Base-by-base conservation (phyloP, 2,888 invertebrate genomes). In the Cantharis rufa region DNA sequence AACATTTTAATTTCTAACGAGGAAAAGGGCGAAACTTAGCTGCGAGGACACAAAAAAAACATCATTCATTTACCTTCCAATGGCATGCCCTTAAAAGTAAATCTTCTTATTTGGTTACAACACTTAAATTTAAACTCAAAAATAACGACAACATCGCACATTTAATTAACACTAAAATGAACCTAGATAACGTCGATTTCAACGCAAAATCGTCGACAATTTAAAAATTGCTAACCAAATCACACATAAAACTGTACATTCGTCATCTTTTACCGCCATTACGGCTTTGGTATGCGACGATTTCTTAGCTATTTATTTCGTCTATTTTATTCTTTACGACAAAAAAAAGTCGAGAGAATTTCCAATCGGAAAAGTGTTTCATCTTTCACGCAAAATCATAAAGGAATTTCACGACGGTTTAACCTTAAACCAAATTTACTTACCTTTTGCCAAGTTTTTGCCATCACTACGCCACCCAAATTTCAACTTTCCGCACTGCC, bases 381-480 rank as follows among this genome's bases (percentile, higher is more conserved):
- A 61, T 72, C 64, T 64, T 69, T 61, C 63, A 70, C 62, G n/a
- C 15, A 24, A 68, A 68, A 68, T 27, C 27, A 68, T 48, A 48
- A 48, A 48, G 48, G 48, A 48, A 48, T 48, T 48, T 7, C 5
- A n/a, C 48, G 48, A 48, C 9, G 48, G 48, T 48, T 48, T 48
- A 48, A 48, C 48, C 48, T 48, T 48, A 48, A 48, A 48, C 48
- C 48, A 48, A 48, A 48, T n/a, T 21, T n/a, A 92, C 93, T 93
- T 91, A 93, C 93, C 93, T 92, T 92, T 92, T 91, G 92, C 91
- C 91, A 92, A 92, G 91, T 89, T 92, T 92, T 92, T 92, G 92
- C 93, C 93, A 93, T 93, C 92, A 92, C 93, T 92, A 92, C 92
- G 92, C 92, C 92, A 92, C 92, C 92, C 92, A 92, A 92, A 92